Evolutionary conservation across 2,888 invertebrate species (phyloP).

Genomic region (Spatulosminthurus flaviceps): DNA sequence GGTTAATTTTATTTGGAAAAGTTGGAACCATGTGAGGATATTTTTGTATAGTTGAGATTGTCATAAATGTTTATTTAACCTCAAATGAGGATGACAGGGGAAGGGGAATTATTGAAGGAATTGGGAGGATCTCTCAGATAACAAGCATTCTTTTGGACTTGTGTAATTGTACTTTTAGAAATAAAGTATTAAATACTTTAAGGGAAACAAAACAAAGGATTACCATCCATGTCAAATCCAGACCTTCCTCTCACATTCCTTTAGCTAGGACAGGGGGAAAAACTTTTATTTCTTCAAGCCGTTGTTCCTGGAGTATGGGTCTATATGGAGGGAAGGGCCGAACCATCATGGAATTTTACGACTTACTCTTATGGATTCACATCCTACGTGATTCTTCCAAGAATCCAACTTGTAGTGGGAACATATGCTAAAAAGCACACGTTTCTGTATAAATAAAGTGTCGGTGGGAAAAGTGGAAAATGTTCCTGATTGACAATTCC

Average conservation of each 20-base stretch:
- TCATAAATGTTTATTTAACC: slow-evolving; percentile 20
- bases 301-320: too few relatives aligned
- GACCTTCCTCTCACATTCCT: background rate
- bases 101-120: background rate
- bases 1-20: slow-evolving; percentile 4
- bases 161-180: background rate
- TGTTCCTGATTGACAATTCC: too few relatives aligned
- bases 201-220: slow-evolving; percentile 11
- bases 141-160: background rate
- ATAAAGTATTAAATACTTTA: background rate
- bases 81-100: background rate
- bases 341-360: too few relatives aligned
- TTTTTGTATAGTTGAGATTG: background rate
- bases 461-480: too few relatives aligned
- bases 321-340: background rate
- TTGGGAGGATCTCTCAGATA: background rate
- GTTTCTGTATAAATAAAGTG: too few relatives aligned
- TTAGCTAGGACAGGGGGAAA: background rate
- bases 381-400: too few relatives aligned
- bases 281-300: background rate
- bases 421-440: too few relatives aligned
- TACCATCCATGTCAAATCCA: background rate
- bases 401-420: too few relatives aligned
- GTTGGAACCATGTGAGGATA: slow-evolving; percentile 1
- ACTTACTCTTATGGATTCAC: too few relatives aligned